Evolutionary conservation across 1,140 invertebrate genomes (phyloP).

Genomic region (Lucilia cuprina): DNA sequence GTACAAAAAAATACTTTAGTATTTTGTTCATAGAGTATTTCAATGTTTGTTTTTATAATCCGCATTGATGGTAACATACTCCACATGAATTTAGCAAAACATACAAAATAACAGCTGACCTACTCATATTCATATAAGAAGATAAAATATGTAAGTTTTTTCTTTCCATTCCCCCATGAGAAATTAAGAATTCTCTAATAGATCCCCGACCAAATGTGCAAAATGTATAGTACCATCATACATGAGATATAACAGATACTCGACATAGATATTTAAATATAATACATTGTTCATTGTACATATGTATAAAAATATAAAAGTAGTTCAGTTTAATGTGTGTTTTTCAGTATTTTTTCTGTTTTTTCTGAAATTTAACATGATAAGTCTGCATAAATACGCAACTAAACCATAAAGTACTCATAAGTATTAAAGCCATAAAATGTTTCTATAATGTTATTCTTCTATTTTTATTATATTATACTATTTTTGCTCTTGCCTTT

Average conservation of each 20-base stretch:
- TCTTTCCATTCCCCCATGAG: neutral
- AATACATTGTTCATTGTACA: no score
- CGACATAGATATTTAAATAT: neutral
- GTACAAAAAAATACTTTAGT: neutral
- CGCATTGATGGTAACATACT: neutral
- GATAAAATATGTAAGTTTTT: neutral
- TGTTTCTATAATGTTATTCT: neutral
- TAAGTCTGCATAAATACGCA: conserved; percentile 28
- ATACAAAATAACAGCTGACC: neutral
- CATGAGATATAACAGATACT: neutral
- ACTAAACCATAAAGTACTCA: conserved; percentile 30
- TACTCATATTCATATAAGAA: neutral
- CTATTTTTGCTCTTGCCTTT: neutral
- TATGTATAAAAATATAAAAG: neutral
- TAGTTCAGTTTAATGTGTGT: neutral
- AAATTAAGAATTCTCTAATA: no score
- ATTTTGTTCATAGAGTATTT: neutral
- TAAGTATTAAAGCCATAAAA: conserved; percentile 32
- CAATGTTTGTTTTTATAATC: neutral
- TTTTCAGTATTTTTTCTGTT: neutral
- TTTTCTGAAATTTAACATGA: conserved; percentile 9
- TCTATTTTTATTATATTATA: no score
- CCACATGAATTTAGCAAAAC: neutral
- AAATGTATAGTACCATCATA: neutral
- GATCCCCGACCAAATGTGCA: neutral